Conservation (phyloP, 2,113 vertebrate genomes). For the Onychostruthus taczanowskii region DNA sequence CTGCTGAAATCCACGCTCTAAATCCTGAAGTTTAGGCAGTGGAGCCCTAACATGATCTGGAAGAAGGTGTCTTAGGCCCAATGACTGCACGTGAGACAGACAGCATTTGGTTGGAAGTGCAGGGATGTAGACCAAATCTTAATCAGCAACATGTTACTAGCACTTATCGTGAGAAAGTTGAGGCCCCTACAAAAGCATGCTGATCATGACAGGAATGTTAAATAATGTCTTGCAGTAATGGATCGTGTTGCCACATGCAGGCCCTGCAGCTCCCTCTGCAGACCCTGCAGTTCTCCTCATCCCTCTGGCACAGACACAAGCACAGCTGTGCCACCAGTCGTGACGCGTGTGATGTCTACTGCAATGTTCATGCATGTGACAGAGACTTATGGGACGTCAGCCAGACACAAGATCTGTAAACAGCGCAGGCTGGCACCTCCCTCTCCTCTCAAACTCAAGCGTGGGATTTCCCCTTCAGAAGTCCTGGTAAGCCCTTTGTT, state of each 20-base stretch:
- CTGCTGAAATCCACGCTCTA: neutral
- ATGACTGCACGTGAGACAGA: neutral
- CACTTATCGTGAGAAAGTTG: neutral
- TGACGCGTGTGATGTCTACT: accelerated
- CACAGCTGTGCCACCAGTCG: neutral
- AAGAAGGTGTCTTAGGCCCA: neutral
- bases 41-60: accelerated
- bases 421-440: neutral
- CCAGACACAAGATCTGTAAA: neutral
- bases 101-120: neutral
- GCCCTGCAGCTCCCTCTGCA: neutral
- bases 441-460: accelerated
- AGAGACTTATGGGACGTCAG: neutral
- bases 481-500: neutral
- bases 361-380: accelerated
- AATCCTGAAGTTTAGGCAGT: neutral
- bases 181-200: neutral
- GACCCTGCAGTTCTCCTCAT: neutral
- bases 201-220: neutral
- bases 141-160: neutral
- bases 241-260: neutral
- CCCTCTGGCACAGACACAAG: neutral
- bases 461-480: neutral
- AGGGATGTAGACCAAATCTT: neutral
- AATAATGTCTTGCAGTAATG: neutral